Percentiles rank a stretch among this genome's conserved stretches.
These are phyloP conservation scores for Osmerus eperlanus DNA, from an alignment of 2,113 vertebrate species.

Conservation along the genomic window DNA sequence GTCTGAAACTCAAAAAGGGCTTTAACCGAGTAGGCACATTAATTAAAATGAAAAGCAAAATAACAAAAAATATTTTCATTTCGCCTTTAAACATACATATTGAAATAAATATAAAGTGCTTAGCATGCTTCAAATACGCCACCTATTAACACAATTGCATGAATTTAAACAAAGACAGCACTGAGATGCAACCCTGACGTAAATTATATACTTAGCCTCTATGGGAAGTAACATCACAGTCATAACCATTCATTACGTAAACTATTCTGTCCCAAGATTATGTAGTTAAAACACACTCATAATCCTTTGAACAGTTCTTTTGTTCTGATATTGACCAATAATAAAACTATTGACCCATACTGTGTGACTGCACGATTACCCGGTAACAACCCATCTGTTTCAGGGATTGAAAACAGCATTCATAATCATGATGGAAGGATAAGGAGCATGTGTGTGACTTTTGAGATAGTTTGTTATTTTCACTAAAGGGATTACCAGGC, in stretches of 20 bases:
- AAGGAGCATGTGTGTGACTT: conserved; percentile 43
- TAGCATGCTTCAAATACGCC: not conserved
- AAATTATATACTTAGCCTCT: not conserved
- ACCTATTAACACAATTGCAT: conserved; percentile 8
- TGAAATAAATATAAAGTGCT: not conserved
- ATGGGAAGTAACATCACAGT: not conserved
- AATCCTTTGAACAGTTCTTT: too few species aligned
- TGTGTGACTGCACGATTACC: conserved; percentile 43
- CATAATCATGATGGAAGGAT: conserved; percentile 39
- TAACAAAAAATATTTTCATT: not conserved
- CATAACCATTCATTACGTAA: not conserved
- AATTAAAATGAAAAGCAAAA: not conserved
- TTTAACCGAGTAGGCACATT: not conserved
- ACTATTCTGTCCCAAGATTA: not conserved
- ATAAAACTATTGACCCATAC: conserved; percentile 10
- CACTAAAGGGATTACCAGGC: conserved; percentile 57
- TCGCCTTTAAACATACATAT: not conserved
- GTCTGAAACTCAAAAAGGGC: too few species aligned
- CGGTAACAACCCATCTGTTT: conserved; percentile 45
- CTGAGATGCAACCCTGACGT: not conserved
- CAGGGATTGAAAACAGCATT: conserved; percentile 52
- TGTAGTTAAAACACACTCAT: too few species aligned
- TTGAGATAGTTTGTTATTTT: conserved; percentile 49
- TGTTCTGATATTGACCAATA: not conserved
- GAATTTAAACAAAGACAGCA: not conserved